Base-by-base conservation (phyloP, 1,140 invertebrate species). In the Drosophila repleta region DNA sequence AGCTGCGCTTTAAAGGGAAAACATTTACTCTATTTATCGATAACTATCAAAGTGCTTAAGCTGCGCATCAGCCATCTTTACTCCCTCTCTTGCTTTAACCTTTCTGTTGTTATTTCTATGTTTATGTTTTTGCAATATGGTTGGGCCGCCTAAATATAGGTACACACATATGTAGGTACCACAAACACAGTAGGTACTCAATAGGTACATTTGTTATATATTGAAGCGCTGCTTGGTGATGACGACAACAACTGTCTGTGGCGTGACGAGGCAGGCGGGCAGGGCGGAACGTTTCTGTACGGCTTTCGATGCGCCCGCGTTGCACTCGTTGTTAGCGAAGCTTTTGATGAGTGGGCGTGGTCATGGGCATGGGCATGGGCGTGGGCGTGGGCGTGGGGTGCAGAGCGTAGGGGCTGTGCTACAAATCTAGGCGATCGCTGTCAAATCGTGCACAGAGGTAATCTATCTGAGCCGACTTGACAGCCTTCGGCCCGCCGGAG, bases 271-370 rank as follows among this genome's bases (percentile, higher is more conserved):
- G 58, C 26, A 48, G 17, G 45, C 26, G 29, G 43, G 39, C 39
- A 53, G 46, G 21, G n/a, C 26, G 56, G 35, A 24, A 37, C 55
- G 48, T 48, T 71, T 53, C 18, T 21, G 48, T 53, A 41, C 41
- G 49, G 18, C 64, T 74, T 61, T 56, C 41, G 41, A 15, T 35
- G 26, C 60, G 37, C 26, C 10, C 53, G 8, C 53, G 53, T 71
- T 51, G 68, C 68, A 58, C 62, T 66, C 68, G 46, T 26, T 75
- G 70, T 76, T 37, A 49, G 77, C 77, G n/a, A 77, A 84, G 79
- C 82, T 29, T 57, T 76, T 49, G 62, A 75, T 71, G 55, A 29
- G 45, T 17, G 66, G 32, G 21, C n/a, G 29, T 35, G 58, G 18
- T 0, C n/a, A 24, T 41, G 6, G 21, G 35, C 11, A n/a, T n/a